Evolutionary conservation across 2,888 invertebrate genomes (phyloP), one percentile per base, ranked within the genome.

Genomic region (Drosophila nr. medialis): DNA sequence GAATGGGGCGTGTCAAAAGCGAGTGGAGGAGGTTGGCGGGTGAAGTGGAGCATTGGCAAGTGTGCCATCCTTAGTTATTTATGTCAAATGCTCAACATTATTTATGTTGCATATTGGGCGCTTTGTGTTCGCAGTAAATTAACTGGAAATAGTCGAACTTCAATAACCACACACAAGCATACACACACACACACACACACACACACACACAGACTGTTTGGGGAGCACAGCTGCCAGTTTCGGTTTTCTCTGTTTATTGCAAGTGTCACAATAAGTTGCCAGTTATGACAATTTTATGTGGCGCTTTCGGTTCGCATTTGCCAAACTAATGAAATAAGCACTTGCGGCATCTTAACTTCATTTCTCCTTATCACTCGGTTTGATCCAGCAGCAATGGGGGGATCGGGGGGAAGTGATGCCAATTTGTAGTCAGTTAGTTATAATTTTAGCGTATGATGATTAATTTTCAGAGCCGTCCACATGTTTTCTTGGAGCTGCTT

Each of bases 31-130:
- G 18, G 10, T 4, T 15, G 10, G n/a, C 1, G 29, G 2, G 11
- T 3, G 11, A 11, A 2, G 13, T 18, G 21, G 2, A 53, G 38
- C 30, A 18, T 42, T 75, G 69, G 76, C 86, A 85, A 76, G 75
- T 83, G 74, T 78, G 64, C 62, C 83, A 86, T 78, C 71, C 75
- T 55, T 48, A 65, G 86, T 87, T 86, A 89, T 86, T 86, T 86
- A 86, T 86, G 83, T 87, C 88, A 71, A 74, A 73, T 81, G 72
- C 81, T 71, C 67, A 83, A 72, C 86, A 88, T 86, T 88, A 86
- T 86, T 86, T 86, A 86, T 86, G 86, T 81, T 88, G 86, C 86
- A 86, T 87, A 89, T 80, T 85, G 75, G 80, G 68, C 79, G 72
- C 67, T 73, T 77, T 88, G 77, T 81, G 62, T 59, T 67, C 67